phyloP scores from a whole-genome alignment of 1,140 invertebrate genomes.

The Platorchestia sp. region DNA sequence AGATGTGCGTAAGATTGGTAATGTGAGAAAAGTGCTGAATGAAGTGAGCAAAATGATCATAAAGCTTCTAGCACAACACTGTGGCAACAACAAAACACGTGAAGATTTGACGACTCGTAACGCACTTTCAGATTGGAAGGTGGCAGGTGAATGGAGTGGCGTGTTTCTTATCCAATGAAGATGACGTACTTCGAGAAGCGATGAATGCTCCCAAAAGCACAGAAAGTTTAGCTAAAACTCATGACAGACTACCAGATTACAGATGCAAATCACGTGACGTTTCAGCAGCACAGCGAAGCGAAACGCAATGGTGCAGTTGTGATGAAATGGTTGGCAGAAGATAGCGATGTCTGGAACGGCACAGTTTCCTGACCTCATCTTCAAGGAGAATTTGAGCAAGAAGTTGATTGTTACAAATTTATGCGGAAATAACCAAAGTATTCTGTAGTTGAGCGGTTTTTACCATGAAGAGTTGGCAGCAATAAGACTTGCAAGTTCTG shows the following conservation, averaged over 20 bases:
- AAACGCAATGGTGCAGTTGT: background rate
- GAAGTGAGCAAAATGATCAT: background rate
- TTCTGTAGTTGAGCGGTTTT: background rate
- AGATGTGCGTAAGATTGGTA: too few relatives aligned
- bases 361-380: background rate
- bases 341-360: background rate
- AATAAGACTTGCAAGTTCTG: background rate
- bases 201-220: background rate
- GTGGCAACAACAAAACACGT: background rate
- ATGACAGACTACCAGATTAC: background rate
- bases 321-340: background rate
- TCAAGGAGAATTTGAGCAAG: background rate
- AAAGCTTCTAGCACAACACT: background rate
- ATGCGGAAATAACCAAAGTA: background rate
- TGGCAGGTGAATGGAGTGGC: too few relatives aligned
- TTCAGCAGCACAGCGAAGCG: background rate
- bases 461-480: background rate
- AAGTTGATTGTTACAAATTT: background rate
- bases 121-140: too few relatives aligned
- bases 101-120: background rate
- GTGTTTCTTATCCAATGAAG: too few relatives aligned
- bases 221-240: background rate
- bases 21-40: background rate
- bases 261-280: background rate
- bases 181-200: too few relatives aligned